These are phyloP conservation scores for Vulpes vulpes DNA, from an alignment of 2,113 vertebrate species.

Conservation along the genomic window DNA sequence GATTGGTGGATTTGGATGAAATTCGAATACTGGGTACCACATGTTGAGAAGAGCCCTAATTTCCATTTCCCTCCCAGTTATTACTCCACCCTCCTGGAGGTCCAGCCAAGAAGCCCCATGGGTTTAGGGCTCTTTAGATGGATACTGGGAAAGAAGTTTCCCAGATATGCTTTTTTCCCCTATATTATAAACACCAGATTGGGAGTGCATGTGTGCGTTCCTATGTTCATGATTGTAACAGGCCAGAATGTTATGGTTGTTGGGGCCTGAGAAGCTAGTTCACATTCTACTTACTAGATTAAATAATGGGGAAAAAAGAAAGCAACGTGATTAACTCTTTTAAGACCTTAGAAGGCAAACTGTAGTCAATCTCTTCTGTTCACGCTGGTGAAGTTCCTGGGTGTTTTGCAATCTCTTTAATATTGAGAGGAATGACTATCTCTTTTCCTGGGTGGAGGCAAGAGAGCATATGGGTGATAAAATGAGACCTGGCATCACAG, in stretches of 20 bases:
- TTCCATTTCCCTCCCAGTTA: background rate
- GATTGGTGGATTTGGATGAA: background rate
- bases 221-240: background rate
- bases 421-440: background rate
- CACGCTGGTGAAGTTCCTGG: background rate
- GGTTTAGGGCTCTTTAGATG: background rate
- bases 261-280: background rate
- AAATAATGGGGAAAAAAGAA: no score
- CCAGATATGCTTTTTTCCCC: background rate
- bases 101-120: background rate
- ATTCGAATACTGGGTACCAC: background rate
- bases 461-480: no score
- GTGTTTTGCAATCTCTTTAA: background rate
- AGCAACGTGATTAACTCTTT: background rate
- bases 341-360: background rate
- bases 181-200: background rate
- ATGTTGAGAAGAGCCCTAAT: background rate
- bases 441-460: background rate
- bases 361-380: background rate
- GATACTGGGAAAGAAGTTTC: background rate
- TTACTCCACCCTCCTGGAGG: background rate
- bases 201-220: no score
- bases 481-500: background rate
- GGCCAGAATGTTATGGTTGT: background rate
- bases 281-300: background rate